Percentiles rank a stretch among this genome's conserved stretches.
These are phyloP conservation scores for Sinonovacula constricta DNA, from an alignment of 1,140 invertebrate species.

Conservation along the genomic window DNA sequence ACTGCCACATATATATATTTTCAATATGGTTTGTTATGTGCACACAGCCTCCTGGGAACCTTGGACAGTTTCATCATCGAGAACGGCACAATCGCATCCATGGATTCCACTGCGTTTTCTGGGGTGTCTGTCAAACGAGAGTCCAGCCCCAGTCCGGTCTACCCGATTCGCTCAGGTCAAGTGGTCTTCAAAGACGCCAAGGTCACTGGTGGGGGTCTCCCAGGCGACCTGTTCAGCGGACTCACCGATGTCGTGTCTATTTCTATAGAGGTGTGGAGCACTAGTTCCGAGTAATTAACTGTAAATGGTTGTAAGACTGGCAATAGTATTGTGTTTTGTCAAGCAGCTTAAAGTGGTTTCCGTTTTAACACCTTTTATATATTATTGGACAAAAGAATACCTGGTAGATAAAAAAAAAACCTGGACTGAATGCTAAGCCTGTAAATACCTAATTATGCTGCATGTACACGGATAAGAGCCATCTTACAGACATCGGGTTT, in stretches of 20 bases:
- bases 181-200: conserved; percentile 13
- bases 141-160: background rate
- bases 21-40: too few relatives aligned
- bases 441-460: too few relatives aligned
- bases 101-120: background rate
- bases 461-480: too few relatives aligned
- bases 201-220: background rate
- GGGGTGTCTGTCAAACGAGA: background rate
- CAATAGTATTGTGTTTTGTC: background rate
- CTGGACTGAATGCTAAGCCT: too few relatives aligned
- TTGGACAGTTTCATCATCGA: conserved; percentile 36
- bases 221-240: background rate
- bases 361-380: background rate
- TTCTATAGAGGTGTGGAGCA: conserved; percentile 10
- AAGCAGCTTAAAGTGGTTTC: background rate
- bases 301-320: background rate
- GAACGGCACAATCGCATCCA: conserved; percentile 21
- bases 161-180: conserved; percentile 14
- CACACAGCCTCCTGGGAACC: background rate
- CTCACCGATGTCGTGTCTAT: conserved; percentile 11
- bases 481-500: too few relatives aligned
- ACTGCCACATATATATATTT: too few relatives aligned
- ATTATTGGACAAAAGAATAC: too few relatives aligned
- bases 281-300: background rate
- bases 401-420: background rate